Evolutionary conservation across 2,797 vertebrate species (phyloP).

Genomic region (Brachymystax lenok): DNA sequence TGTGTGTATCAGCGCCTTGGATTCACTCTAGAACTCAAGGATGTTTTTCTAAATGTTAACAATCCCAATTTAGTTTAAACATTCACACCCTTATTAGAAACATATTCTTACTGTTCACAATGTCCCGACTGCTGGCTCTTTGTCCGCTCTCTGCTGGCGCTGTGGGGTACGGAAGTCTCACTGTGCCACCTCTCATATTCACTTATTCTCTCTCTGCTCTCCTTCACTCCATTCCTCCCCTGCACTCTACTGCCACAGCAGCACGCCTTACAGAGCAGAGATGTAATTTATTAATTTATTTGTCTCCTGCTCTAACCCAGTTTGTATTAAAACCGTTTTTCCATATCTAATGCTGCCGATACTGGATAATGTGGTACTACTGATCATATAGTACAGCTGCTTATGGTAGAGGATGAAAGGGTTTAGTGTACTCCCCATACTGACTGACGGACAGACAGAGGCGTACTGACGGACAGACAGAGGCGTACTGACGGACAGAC

Average conservation of each 20-base stretch:
- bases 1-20: not conserved
- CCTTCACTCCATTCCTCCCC: not conserved
- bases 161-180: not conserved
- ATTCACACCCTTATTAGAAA: not conserved
- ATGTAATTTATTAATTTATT: not conserved
- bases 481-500: too few species aligned
- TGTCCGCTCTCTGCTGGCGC: not conserved
- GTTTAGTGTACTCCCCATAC: not conserved
- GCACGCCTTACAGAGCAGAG: too few species aligned
- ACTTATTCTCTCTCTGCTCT: not conserved
- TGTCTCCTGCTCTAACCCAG: not conserved
- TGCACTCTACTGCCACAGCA: not conserved
- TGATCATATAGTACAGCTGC: not conserved
- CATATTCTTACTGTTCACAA: slow-evolving; percentile 5
- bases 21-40: not conserved
- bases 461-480: too few species aligned
- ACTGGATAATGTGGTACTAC: too few species aligned
- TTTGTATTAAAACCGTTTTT: not conserved
- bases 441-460: not conserved
- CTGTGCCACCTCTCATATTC: not conserved
- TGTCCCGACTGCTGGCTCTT: not conserved
- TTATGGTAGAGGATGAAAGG: not conserved
- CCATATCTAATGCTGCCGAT: too few species aligned
- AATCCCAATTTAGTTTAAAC: too few species aligned
- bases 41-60: not conserved